Evolutionary conservation across 2,888 invertebrate species (phyloP), one percentile per base, ranked within the genome.

Genomic region (Poecilus cupreus): DNA sequence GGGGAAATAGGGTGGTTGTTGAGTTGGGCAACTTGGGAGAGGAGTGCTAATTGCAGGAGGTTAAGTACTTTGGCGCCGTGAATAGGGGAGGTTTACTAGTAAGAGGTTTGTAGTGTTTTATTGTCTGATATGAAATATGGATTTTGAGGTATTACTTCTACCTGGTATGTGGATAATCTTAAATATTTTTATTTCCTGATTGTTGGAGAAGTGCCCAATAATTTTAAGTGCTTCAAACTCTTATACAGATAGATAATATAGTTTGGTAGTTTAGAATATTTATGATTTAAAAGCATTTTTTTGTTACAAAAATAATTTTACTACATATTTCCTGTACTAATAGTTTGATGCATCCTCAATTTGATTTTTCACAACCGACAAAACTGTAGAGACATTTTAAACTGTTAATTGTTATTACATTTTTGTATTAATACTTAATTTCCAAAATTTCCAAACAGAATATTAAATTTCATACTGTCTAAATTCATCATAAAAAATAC

Each of bases 41-140:
- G 51, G 51, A 18, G 51, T 51, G 51, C 51, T 51, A 51, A 51
- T 51, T 51, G 51, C 16, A 51, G 51, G 51, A 51, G 16, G 51
- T 51, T 51, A 51, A 51, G 51, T 51, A 51, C 16, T 51, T 3
- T 4, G 51, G 51, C 51, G 51, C 51, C 51, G 18, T 16, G 51
- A 43, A 43, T 43, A 43, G 13, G 43, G 13, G 11, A n/a, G n/a
- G 5, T 32, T 32, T 32, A 32, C 2, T 6, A 8, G 1, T 32
- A 8, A 32, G 32, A 32, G 32, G 32, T 3, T 32, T 5, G 32
- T 32, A 32, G 8, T 32, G 32, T 5, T 32, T 32, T 32, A 32
- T 32, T 32, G 32, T 32, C 6, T 32, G 32, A 32, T 32, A 32
- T 32, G 32, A 32, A 32, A 32, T 32, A 32, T 32, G 32, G 32